Conservation (phyloP, 2,888 invertebrate species). For the Caenorhabditis macrosperma region DNA sequence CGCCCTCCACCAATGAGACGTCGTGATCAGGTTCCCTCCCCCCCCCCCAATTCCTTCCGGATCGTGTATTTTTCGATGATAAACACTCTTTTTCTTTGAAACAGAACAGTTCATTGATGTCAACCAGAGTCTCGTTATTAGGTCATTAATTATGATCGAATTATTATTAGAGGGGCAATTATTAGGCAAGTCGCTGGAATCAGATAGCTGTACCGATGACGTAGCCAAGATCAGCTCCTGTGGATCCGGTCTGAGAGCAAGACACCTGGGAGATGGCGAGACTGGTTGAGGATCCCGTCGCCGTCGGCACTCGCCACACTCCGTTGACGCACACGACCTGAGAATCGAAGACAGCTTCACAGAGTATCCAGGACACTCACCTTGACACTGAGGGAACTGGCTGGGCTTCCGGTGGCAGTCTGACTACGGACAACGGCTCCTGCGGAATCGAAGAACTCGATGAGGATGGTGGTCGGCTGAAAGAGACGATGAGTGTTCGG, state of each 20-base stretch:
- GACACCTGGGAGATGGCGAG: conserved; percentile 27
- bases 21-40: conserved; percentile 24
- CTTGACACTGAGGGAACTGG: conserved; percentile 9
- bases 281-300: conserved; percentile 4
- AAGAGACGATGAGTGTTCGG: too few relatives aligned
- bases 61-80: conserved; percentile 1
- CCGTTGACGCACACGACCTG: conserved; percentile 44
- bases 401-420: conserved; percentile 18
- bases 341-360: background rate
- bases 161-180: too few relatives aligned
- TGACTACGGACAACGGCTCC: conserved; percentile 34
- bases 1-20: conserved; percentile 52
- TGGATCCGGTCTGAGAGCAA: conserved; percentile 55
- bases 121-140: conserved; percentile 50
- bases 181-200: conserved; percentile 37
- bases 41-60: too few relatives aligned
- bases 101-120: conserved; percentile 17
- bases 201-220: conserved; percentile 18
- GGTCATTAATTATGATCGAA: conserved; percentile 28
- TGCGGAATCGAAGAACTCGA: conserved; percentile 38
- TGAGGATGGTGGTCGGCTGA: conserved; percentile 38
- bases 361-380: background rate
- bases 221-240: conserved; percentile 54
- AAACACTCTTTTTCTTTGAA: background rate
- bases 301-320: conserved; percentile 29